A percentile compares a stretch with the other conserved stretches of the same genome.
phyloP scores from a whole-genome alignment of 2,113 vertebrate species.

The Turnix velox region DNA sequence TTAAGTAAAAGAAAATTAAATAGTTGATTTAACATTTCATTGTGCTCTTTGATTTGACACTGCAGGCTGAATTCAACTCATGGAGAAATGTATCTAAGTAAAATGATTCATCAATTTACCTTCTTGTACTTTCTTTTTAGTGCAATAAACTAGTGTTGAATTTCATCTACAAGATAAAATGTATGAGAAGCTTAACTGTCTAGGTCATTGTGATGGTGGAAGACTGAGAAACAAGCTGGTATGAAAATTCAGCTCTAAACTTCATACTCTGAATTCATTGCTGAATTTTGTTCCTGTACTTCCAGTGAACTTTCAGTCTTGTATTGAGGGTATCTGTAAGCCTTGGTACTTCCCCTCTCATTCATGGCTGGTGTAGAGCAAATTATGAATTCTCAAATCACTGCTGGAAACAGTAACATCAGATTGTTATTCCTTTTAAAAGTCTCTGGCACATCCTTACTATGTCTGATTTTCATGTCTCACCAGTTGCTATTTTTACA shows the following conservation, averaged over 20 bases:
- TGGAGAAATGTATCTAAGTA: background rate
- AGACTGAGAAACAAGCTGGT: background rate
- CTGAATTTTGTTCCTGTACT: background rate
- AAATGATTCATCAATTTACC: background rate
- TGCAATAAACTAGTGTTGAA: background rate
- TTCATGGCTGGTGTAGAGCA: background rate
- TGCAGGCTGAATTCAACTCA: background rate
- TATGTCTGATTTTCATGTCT: background rate
- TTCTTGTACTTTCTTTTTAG: background rate
- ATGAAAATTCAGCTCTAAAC: background rate
- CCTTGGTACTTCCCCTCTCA: background rate
- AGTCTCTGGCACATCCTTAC: background rate
- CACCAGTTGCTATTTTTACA: background rate
- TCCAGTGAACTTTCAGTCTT: background rate
- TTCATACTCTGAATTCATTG: background rate
- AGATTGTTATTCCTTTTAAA: constrained; percentile 12
- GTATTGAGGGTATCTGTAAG: background rate
- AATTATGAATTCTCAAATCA: background rate
- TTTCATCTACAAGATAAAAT: background rate
- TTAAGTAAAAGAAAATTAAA: background rate
- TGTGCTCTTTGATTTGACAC: background rate
- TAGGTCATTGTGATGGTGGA: background rate
- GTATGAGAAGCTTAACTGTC: background rate
- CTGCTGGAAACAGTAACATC: background rate
- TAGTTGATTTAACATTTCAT: background rate